Base-by-base conservation (phyloP, 1,140 invertebrate genomes). In the Charaxes varanes region DNA sequence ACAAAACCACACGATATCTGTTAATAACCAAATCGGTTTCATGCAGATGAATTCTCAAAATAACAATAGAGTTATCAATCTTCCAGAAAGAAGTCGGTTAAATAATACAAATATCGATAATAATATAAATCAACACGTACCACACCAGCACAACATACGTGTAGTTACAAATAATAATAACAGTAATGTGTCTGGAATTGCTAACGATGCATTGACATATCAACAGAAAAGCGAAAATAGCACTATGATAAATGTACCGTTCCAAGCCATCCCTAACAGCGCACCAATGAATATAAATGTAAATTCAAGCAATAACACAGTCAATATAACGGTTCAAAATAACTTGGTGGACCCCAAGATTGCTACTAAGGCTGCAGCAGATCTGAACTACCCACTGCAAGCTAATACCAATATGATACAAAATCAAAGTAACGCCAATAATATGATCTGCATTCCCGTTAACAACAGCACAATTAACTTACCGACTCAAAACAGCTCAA, bases 251-350 rank as follows among this genome's bases (percentile, higher is more conserved):
- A 83, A 83, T 50, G 79, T 83, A 12, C 79, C 79, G 7, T 79
- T 83, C 54, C 79, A 83, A 61, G 70, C 79, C 6, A 81, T 83
- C 52, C 79, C 79, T 2, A 81, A 83, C 26, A 83, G 79, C 54
- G 77, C 77, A 13, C 79, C 79, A 8, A 83, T 83, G 79, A 83
- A 83, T 44, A 83, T 83, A 4, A 83, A 83, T 41, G 79, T 83
- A 0, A 83, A 83, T 58, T 83, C 79, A 7, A 83, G 79, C 35
- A 83, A 83, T 45, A 83, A 83, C 23, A 83, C 79, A 11, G 79
- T 83, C 3, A 83, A 83, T 27, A 83, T 83, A 15, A 83, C 79
- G 3, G 79, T 83, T 0, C 79, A 83, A 60, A 83, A 83, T 37
- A 83, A 83, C 47, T 62, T 83, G 2, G 79, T 83, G 3, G 79